A percentile compares a stretch with the other conserved stretches of the same genome.
Conservation (phyloP, 2,888 invertebrate genomes). For the Rhopalosiphum nymphaeae region DNA sequence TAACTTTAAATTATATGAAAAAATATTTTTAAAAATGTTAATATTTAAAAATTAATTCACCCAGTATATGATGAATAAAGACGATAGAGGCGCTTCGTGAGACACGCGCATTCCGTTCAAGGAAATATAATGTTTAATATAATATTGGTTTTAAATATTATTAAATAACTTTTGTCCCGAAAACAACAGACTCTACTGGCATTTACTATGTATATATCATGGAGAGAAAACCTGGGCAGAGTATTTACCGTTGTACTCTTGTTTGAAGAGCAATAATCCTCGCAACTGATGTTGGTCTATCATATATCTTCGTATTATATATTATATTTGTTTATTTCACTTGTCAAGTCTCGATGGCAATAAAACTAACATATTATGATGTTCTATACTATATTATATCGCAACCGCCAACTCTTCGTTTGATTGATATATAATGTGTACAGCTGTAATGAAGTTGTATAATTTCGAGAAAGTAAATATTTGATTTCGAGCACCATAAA, state of each 20-base stretch:
- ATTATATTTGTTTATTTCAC: constrained; percentile 15
- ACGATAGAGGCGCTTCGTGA: not conserved
- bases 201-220: not conserved
- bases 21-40: not conserved
- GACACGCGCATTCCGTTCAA: not conserved
- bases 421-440: not conserved
- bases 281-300: constrained; percentile 1
- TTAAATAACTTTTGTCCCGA: constrained; percentile 34
- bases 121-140: not conserved
- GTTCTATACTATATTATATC: not conserved
- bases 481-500: not conserved
- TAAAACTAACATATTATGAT: not conserved
- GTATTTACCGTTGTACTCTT: not conserved
- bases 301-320: not conserved
- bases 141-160: not conserved
- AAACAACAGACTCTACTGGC: not conserved
- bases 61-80: not conserved
- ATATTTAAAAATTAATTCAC: not conserved
- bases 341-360: constrained; percentile 8
- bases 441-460: not conserved
- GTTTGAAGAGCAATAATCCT: constrained; percentile 40
- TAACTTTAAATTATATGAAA: not conserved
- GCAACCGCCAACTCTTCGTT: not conserved
- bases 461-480: not conserved
- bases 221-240: not conserved